phyloP scores from a whole-genome alignment of 2,888 invertebrate genomes.

The Branchellion lobata region DNA sequence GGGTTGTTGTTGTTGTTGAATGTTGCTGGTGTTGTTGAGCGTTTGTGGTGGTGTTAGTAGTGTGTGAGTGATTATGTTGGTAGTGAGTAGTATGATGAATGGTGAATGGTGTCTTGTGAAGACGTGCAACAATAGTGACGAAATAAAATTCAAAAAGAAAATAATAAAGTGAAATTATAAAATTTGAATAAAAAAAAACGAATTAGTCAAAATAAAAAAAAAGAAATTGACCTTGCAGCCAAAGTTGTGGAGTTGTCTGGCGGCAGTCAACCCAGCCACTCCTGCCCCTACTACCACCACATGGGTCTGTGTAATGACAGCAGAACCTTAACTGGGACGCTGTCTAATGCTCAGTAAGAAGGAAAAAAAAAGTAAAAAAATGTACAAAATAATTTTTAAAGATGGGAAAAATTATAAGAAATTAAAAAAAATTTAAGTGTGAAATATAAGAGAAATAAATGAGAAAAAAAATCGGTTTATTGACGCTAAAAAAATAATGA shows the following conservation, averaged over 20 bases:
- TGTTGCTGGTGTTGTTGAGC: no score
- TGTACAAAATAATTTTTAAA: no score
- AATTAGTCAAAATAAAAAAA: no score
- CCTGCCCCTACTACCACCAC: conserved; percentile 65
- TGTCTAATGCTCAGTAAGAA: no score
- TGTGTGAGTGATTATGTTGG: no score
- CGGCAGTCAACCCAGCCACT: conserved; percentile 63
- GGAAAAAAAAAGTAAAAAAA: conserved; percentile 9
- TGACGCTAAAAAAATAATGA: no score
- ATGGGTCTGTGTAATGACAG: not conserved
- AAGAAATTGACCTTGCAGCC: conserved; percentile 61
- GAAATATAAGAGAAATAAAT: no score
- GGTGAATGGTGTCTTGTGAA: not conserved
- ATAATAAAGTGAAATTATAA: no score
- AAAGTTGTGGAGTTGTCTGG: conserved; percentile 62
- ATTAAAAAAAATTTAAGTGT: not conserved
- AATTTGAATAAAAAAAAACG: no score
- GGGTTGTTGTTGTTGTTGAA: no score
- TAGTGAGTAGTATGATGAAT: not conserved
- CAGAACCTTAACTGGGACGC: no score
- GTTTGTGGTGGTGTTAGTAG: not conserved
- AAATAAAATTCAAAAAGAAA: not conserved
- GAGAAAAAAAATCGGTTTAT: no score
- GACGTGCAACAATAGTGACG: not conserved
- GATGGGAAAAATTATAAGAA: not conserved